Evolutionary conservation across 2,888 invertebrate genomes (phyloP).

Genomic region (Zelleria hepariella): DNA sequence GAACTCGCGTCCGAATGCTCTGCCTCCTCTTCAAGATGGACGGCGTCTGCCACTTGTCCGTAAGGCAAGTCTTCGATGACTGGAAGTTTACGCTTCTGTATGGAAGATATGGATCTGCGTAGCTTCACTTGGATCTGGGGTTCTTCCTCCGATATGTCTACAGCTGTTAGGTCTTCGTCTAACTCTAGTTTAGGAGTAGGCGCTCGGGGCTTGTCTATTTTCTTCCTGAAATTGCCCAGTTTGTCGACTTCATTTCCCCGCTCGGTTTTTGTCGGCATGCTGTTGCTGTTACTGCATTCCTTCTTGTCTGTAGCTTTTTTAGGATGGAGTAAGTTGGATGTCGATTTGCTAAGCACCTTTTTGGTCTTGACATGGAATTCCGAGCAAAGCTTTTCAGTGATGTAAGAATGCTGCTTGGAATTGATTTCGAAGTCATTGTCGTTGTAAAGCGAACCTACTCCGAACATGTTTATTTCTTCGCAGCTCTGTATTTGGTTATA

Average conservation of each 20-base stretch:
- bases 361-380: constrained; percentile 82
- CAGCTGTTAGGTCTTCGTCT: constrained; percentile 44
- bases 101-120: constrained; percentile 66
- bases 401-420: constrained; percentile 74
- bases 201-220: constrained; percentile 62
- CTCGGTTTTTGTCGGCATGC: constrained; percentile 66
- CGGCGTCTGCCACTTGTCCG: constrained; percentile 78
- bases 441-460: constrained; percentile 69
- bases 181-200: constrained; percentile 61
- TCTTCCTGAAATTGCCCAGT: constrained; percentile 58
- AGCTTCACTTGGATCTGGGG: constrained; percentile 60
- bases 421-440: constrained; percentile 70
- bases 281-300: constrained; percentile 61
- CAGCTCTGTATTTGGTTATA: constrained; percentile 69
- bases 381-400: constrained; percentile 78
- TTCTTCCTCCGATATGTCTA: constrained; percentile 59
- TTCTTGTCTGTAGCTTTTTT: constrained; percentile 67
- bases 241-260: constrained; percentile 47
- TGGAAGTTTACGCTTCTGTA: constrained; percentile 66
- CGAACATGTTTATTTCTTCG: constrained; percentile 69
- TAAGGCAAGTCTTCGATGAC: constrained; percentile 78
- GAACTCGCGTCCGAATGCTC: constrained; percentile 54
- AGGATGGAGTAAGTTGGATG: constrained; percentile 74
- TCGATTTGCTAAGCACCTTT: constrained; percentile 74
- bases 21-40: constrained; percentile 59